These are phyloP conservation scores for Euura lappo DNA, from an alignment of 1,140 invertebrate species.

Conservation along the genomic window DNA sequence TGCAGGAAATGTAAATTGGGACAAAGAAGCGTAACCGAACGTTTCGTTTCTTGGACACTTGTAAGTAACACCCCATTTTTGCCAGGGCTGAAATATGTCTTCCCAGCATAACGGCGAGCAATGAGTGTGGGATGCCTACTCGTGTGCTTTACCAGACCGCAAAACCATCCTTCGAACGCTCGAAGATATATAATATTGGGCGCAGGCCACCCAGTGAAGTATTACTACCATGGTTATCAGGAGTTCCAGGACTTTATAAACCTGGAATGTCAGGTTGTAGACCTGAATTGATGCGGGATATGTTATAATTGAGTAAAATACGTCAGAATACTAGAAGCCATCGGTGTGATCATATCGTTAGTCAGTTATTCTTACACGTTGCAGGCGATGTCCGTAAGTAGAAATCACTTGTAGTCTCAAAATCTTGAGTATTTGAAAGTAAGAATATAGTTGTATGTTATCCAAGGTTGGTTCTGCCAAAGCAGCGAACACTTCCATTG, in stretches of 20 bases:
- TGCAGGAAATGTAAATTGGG: no score
- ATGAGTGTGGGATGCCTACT: conserved; percentile 15
- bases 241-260: conserved; percentile 41
- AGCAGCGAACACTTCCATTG: conserved; percentile 35
- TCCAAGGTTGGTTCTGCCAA: conserved; percentile 11
- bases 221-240: conserved; percentile 30
- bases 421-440: conserved; percentile 45
- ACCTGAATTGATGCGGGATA: conserved; percentile 30
- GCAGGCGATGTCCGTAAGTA: conserved; percentile 33
- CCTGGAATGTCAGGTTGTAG: conserved; percentile 38
- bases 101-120: no score
- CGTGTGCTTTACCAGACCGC: conserved; percentile 4
- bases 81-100: no score
- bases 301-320: background rate
- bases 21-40: no score
- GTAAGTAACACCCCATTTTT: no score
- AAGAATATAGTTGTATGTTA: conserved; percentile 30
- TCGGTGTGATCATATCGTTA: background rate
- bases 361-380: conserved; percentile 33
- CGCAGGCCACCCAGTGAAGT: conserved; percentile 50
- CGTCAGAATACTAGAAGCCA: background rate
- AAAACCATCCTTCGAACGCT: conserved; percentile 18
- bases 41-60: background rate
- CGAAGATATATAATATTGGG: conserved; percentile 47
- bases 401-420: conserved; percentile 41